A percentile compares a stretch with the other conserved stretches of the same genome.
Conservation (phyloP, 2,888 invertebrate genomes). For the Drosophila koepferae region DNA sequence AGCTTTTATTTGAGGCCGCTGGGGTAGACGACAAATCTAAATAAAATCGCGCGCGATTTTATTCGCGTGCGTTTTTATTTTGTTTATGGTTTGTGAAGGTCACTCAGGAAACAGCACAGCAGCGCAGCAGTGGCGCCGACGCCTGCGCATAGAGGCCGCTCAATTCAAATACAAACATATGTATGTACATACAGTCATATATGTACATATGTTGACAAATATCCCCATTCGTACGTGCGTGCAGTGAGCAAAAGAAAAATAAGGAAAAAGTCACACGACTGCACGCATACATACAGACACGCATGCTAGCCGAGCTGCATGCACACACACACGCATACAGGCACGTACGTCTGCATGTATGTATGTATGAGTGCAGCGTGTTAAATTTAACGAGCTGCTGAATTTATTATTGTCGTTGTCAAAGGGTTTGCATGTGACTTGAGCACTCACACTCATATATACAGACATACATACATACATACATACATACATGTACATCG, state of each 20-base stretch:
- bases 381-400: slow-evolving; percentile 16
- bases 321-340: background rate
- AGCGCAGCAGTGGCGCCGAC: slow-evolving; percentile 17
- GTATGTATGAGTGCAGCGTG: slow-evolving; percentile 13
- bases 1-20: slow-evolving; percentile 24
- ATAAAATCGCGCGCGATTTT: slow-evolving; percentile 49
- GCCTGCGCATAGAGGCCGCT: slow-evolving; percentile 29
- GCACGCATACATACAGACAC: background rate
- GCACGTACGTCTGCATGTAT: background rate
- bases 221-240: slow-evolving; percentile 39
- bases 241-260: slow-evolving; percentile 25
- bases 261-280: slow-evolving; percentile 22
- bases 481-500: too few relatives aligned
- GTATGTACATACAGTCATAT: background rate
- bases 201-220: too few relatives aligned
- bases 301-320: background rate
- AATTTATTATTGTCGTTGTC: slow-evolving; percentile 17
- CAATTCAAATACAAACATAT: slow-evolving; percentile 22
- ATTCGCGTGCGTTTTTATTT: slow-evolving; percentile 39
- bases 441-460: background rate
- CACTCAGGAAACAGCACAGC: slow-evolving; percentile 26
- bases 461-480: background rate
- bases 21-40: slow-evolving; percentile 59
- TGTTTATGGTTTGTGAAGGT: slow-evolving; percentile 44
- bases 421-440: slow-evolving; percentile 27